phyloP scores from a whole-genome alignment of 2,113 vertebrate genomes.

The Dendropsophus ebraccatus region DNA sequence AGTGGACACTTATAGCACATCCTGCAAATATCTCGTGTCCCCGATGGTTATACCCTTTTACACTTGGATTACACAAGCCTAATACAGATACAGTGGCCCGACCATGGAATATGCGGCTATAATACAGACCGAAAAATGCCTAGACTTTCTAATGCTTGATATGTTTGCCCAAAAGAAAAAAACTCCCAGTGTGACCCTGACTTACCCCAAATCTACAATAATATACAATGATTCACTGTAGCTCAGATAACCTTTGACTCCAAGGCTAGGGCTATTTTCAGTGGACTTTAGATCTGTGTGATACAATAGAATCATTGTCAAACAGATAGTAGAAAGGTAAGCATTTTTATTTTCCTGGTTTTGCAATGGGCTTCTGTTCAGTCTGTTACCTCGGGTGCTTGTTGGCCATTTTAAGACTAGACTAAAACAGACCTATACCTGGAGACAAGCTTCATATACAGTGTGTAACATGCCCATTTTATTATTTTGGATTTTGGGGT shows the following conservation, averaged over 20 bases:
- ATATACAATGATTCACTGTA: background rate
- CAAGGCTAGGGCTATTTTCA: background rate
- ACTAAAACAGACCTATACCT: background rate
- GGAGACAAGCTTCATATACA: background rate
- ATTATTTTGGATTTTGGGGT: no score
- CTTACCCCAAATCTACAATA: background rate
- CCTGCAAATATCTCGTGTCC: no score
- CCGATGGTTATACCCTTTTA: no score
- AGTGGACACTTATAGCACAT: no score
- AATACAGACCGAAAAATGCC: no score
- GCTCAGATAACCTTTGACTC: background rate
- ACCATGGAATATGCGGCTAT: no score
- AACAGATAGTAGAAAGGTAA: background rate
- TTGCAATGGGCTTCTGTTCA: background rate
- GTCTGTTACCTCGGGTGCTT: background rate
- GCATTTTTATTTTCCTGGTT: background rate
- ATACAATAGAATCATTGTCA: background rate
- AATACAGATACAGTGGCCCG: no score
- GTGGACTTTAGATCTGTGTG: background rate
- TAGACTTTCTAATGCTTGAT: no score
- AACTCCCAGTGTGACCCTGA: background rate
- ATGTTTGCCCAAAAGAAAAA: no score
- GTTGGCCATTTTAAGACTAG: background rate
- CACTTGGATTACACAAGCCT: no score
- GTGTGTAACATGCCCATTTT: no score